These are phyloP conservation scores for Ormyrus thymus DNA, from an alignment of 2,888 invertebrate species.

Conservation along the genomic window DNA sequence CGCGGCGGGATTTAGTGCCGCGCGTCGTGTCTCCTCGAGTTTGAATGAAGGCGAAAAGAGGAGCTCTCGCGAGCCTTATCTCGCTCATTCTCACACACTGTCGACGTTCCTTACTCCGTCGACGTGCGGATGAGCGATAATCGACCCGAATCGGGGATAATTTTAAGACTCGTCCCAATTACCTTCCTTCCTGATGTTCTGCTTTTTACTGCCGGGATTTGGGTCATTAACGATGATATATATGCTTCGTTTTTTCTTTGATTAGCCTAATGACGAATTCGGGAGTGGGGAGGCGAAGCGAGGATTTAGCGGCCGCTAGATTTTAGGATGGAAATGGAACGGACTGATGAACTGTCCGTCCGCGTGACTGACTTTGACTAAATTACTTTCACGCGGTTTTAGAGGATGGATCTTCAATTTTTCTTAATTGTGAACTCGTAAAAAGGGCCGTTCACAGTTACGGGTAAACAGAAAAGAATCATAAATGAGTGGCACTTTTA, in stretches of 20 bases:
- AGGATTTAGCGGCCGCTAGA: neutral
- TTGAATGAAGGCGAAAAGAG: slow-evolving; percentile 46
- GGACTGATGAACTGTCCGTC: no score
- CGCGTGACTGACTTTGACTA: no score
- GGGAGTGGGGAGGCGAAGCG: neutral
- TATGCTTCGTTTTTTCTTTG: neutral
- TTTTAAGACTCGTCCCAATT: slow-evolving; percentile 15
- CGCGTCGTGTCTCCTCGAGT: slow-evolving; percentile 1
- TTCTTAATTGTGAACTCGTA: no score
- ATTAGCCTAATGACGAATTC: neutral
- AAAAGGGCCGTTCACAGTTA: no score
- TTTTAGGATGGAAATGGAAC: no score
- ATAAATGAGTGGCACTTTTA: no score
- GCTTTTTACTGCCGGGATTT: neutral
- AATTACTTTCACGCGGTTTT: no score
- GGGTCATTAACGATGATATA: no score
- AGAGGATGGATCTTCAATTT: no score
- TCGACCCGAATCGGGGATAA: slow-evolving; percentile 35
- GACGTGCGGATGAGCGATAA: slow-evolving; percentile 10
- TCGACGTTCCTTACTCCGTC: no score
- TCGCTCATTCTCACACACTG: slow-evolving; percentile 21
- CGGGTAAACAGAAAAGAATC: no score
- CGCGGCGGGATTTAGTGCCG: slow-evolving; percentile 32
- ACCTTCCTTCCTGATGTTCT: neutral
- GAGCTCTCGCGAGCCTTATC: neutral